Conservation (phyloP, 2,113 vertebrate species). For the Apteryx owenii region DNA sequence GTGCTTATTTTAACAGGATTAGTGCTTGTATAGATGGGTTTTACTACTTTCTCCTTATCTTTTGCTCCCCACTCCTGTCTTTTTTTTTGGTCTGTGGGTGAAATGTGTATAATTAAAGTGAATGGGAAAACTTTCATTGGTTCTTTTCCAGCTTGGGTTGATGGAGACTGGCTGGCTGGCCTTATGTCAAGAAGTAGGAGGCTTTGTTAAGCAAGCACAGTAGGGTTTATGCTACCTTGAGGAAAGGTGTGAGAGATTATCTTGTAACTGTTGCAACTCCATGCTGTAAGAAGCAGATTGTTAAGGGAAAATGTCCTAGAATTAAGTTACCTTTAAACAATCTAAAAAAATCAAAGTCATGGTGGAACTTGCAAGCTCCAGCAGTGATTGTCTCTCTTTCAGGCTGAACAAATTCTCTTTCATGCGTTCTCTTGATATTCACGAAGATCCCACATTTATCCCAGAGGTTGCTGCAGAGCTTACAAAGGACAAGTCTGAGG, state of each 20-base stretch:
- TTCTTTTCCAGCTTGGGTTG: neutral
- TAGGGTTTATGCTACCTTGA: neutral
- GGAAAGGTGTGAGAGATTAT: neutral
- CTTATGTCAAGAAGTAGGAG: constrained; percentile 21
- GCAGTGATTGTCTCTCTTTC: neutral
- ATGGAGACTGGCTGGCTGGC: neutral
- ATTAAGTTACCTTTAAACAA: neutral
- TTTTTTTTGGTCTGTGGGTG: neutral
- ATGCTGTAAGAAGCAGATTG: neutral
- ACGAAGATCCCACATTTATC: constrained; percentile 63
- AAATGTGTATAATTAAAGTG: neutral
- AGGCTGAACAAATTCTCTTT: constrained; percentile 59
- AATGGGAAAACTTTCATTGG: neutral
- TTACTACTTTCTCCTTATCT: neutral
- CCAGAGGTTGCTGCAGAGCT: constrained; percentile 20
- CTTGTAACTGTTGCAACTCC: constrained; percentile 10
- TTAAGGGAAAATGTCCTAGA: neutral
- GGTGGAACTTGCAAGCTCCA: neutral
- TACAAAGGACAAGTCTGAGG: neutral
- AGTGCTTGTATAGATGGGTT: neutral
- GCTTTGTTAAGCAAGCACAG: constrained; percentile 11
- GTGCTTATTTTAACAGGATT: neutral
- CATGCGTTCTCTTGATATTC: constrained; percentile 68
- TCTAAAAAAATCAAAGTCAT: constrained; percentile 1
- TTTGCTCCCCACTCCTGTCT: neutral